phyloP scores from a whole-genome alignment of 2,888 invertebrate genomes.

The Chrysolina haemoptera region DNA sequence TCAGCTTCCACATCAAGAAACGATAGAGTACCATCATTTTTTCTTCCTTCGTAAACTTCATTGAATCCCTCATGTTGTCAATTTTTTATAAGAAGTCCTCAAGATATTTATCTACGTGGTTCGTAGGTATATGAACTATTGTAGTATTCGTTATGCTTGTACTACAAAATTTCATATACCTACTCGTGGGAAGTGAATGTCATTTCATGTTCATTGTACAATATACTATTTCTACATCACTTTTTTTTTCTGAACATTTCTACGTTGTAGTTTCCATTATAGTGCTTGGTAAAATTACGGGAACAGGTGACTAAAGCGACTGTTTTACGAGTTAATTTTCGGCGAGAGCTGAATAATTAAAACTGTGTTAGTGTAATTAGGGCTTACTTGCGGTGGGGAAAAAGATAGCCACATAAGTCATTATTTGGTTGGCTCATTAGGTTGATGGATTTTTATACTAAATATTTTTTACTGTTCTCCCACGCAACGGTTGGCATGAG shows the following conservation, averaged over 20 bases:
- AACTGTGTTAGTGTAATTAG: conserved; percentile 6
- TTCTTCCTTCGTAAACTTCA: no score
- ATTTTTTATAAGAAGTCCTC: no score
- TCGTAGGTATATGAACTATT: no score
- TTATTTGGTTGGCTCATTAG: conserved; percentile 5
- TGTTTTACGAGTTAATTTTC: conserved; percentile 18
- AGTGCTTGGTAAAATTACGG: conserved; percentile 10
- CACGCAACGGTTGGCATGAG: not conserved
- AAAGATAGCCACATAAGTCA: not conserved
- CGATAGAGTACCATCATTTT: no score
- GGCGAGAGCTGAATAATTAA: not conserved
- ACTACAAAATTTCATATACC: no score
- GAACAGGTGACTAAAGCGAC: conserved; percentile 14
- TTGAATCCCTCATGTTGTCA: no score
- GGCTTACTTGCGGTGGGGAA: not conserved
- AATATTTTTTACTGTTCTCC: not conserved
- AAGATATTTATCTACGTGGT: no score
- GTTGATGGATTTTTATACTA: not conserved
- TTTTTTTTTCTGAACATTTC: not conserved
- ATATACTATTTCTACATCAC: not conserved
- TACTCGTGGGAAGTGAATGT: no score
- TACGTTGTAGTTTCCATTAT: not conserved
- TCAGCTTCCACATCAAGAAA: no score
- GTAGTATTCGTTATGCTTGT: no score
- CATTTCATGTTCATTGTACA: no score